These are phyloP conservation scores for Beaufortia kweichowensis DNA, from an alignment of 2,113 vertebrate species.

Conservation along the genomic window DNA sequence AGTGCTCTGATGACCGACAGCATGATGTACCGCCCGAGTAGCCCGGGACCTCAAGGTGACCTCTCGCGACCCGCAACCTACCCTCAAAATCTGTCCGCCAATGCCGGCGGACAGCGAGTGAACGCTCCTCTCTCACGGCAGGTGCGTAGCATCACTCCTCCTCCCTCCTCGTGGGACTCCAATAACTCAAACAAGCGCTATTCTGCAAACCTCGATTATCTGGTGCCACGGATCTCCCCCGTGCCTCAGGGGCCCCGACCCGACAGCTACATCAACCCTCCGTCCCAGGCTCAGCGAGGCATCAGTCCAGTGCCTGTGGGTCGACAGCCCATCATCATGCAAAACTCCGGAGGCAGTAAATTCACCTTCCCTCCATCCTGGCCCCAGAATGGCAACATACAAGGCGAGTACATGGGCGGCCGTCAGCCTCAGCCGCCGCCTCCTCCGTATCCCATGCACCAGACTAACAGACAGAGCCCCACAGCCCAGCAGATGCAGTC, in stretches of 20 bases:
- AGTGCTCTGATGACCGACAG: constrained; percentile 82
- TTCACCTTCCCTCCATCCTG: constrained; percentile 85
- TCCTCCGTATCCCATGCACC: constrained; percentile 84
- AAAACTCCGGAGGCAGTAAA: constrained; percentile 84
- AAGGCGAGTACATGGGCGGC: constrained; percentile 79
- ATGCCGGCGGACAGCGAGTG: constrained; percentile 79
- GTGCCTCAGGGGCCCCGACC: constrained; percentile 88
- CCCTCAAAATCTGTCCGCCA: constrained; percentile 78
- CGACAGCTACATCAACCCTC: constrained; percentile 80
- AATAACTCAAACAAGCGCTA: constrained; percentile 89
- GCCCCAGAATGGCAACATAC: constrained; percentile 83
- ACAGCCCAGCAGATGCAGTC: constrained; percentile 85
- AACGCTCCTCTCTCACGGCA: constrained; percentile 86
- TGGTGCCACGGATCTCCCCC: constrained; percentile 88
- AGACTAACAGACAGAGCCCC: constrained; percentile 87
- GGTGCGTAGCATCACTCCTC: constrained; percentile 90
- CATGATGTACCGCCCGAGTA: constrained; percentile 85
- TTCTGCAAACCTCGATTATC: constrained; percentile 93
- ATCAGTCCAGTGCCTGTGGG: constrained; percentile 86
- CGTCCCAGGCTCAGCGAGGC: constrained; percentile 82
- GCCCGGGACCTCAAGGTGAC: constrained; percentile 82
- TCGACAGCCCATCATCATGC: constrained; percentile 96
- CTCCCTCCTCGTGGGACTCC: constrained; percentile 86
- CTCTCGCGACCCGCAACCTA: constrained; percentile 80
- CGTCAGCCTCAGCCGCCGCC: constrained; percentile 80